A percentile compares a stretch with the other conserved stretches of the same genome.
These are phyloP conservation scores for Pseudachorutes palmiensis DNA, from an alignment of 1,140 invertebrate species.

Conservation along the genomic window DNA sequence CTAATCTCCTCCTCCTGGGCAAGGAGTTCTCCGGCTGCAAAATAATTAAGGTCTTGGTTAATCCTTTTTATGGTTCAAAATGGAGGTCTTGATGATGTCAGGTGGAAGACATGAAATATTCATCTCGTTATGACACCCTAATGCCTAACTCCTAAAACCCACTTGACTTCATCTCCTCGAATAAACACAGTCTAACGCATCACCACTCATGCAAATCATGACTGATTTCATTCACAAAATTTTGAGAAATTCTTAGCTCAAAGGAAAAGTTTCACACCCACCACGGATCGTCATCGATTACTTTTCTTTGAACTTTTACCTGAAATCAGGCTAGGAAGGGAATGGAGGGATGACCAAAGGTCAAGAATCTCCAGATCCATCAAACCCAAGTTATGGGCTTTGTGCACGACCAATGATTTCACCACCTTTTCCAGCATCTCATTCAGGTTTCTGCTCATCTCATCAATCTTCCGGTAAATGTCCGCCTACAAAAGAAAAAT, in stretches of 20 bases:
- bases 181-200: not conserved
- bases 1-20: slow-evolving; percentile 32
- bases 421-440: slow-evolving; percentile 28
- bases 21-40: slow-evolving; percentile 16
- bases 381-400: not conserved
- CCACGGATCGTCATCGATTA: too few relatives aligned
- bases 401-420: slow-evolving; percentile 18
- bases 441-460: slow-evolving; percentile 43
- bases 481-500: slow-evolving; percentile 51
- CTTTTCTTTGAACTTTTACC: slow-evolving; percentile 18
- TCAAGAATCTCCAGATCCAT: slow-evolving; percentile 19
- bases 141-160: not conserved
- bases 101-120: slow-evolving; percentile 12
- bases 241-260: too few relatives aligned
- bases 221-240: too few relatives aligned
- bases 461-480: slow-evolving; percentile 60
- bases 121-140: not conserved
- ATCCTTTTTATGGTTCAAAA: not conserved
- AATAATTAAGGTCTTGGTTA: not conserved
- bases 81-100: not conserved
- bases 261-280: too few relatives aligned
- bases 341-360: slow-evolving; percentile 18
- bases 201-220: not conserved
- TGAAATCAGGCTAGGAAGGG: slow-evolving; percentile 16
- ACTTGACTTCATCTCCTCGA: not conserved